Evolutionary conservation across 2,113 vertebrate species (phyloP).

Genomic region (Labrus mixtus): DNA sequence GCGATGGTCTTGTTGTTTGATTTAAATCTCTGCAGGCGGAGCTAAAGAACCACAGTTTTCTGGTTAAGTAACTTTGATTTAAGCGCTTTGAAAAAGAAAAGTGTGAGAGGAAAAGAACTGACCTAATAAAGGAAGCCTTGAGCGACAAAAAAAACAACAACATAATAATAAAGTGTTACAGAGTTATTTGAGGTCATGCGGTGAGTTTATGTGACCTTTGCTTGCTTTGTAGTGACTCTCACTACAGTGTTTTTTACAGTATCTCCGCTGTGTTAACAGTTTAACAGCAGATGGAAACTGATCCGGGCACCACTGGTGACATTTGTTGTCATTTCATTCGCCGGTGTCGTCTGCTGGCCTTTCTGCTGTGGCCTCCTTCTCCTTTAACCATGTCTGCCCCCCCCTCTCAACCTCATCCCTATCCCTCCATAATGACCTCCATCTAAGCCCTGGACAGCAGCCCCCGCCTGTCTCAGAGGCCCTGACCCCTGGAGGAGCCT

Average conservation of each 20-base stretch:
- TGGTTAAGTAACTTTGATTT: slow-evolving; percentile 38
- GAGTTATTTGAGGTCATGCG: slow-evolving; percentile 27
- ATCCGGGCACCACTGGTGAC: slow-evolving; percentile 30
- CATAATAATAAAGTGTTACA: not conserved
- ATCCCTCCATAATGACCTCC: slow-evolving; percentile 57
- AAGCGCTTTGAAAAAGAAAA: slow-evolving; percentile 4
- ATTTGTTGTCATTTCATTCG: slow-evolving; percentile 67
- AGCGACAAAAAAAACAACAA: not conserved
- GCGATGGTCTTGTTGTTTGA: slow-evolving; percentile 42
- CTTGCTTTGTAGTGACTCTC: slow-evolving; percentile 3
- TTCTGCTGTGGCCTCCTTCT: slow-evolving; percentile 42
- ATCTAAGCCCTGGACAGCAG: slow-evolving; percentile 57
- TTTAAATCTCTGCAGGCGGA: slow-evolving; percentile 46
- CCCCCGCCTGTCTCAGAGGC: slow-evolving; percentile 54
- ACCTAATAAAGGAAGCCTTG: not conserved
- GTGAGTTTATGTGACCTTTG: slow-evolving; percentile 21
- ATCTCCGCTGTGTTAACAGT: slow-evolving; percentile 2
- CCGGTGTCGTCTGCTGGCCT: slow-evolving; percentile 62
- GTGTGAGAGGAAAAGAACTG: not conserved
- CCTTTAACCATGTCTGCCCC: slow-evolving; percentile 37
- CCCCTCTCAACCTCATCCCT: not conserved
- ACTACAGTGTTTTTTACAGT: slow-evolving; percentile 12
- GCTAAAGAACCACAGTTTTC: slow-evolving; percentile 33
- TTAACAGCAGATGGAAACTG: slow-evolving; percentile 19
- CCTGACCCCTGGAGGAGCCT: slow-evolving; percentile 56